phyloP scores from a whole-genome alignment of 2,888 invertebrate genomes.

The Phaonia tiefii region DNA sequence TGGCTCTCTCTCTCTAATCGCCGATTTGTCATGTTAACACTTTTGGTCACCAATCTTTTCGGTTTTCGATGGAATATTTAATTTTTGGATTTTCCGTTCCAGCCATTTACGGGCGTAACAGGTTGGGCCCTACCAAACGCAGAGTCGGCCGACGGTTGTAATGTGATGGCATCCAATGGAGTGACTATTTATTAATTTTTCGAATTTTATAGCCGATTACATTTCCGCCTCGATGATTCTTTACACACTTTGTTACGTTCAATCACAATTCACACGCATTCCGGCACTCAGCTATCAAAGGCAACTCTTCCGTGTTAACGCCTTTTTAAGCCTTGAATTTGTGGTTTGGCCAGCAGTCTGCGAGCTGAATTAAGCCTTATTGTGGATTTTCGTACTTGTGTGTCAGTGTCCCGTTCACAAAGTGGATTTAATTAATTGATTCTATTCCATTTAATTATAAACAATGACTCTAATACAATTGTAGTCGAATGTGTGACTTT shows the following conservation, averaged over 20 bases:
- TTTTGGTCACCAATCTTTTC: not conserved
- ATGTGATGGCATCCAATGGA: not conserved
- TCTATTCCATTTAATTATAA: not conserved
- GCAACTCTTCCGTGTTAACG: conserved; percentile 36
- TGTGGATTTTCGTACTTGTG: not conserved
- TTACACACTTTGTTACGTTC: not conserved
- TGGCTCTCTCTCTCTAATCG: not conserved
- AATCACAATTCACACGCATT: not conserved
- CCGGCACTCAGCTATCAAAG: not conserved
- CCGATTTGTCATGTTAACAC: conserved; percentile 25
- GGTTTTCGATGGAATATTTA: not conserved
- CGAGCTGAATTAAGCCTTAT: not conserved
- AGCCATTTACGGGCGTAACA: conserved; percentile 10
- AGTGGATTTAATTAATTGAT: not conserved
- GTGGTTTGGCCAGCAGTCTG: not conserved
- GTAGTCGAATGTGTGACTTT: no score
- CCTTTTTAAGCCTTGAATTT: conserved; percentile 29
- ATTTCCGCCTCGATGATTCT: conserved; percentile 53
- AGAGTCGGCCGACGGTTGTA: no score
- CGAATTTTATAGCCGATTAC: conserved; percentile 41
- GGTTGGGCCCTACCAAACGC: not conserved
- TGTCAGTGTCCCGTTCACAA: not conserved
- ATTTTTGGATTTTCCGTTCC: conserved; percentile 4
- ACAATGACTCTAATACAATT: no score
- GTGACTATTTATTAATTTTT: conserved; percentile 19